These are phyloP conservation scores for Philaenus spumarius DNA, from an alignment of 1,140 invertebrate genomes.

Conservation along the genomic window DNA sequence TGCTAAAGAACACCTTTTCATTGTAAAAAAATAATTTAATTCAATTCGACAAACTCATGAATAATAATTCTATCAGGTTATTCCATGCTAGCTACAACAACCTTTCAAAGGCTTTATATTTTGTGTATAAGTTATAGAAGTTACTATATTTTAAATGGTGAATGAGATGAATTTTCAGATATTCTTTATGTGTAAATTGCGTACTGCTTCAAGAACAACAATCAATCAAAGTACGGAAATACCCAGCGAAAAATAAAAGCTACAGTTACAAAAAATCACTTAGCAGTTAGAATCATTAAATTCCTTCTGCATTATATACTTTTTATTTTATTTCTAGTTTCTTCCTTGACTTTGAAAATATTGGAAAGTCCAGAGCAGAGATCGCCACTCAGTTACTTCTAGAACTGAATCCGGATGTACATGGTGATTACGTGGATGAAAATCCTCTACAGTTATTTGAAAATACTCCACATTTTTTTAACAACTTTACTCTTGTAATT, in stretches of 20 bases:
- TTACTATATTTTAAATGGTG: not conserved
- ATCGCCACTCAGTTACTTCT: slow-evolving; percentile 72
- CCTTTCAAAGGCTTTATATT: not conserved
- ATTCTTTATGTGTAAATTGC: not conserved
- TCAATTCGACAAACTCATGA: too few species aligned
- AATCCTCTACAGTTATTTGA: slow-evolving; percentile 72
- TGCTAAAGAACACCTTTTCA: too few species aligned
- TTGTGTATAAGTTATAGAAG: not conserved
- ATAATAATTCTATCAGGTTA: too few species aligned
- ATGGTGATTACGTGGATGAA: slow-evolving; percentile 89
- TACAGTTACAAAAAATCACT: not conserved
- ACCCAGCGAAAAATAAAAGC: not conserved
- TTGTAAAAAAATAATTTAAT: too few species aligned
- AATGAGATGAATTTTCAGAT: too few species aligned
- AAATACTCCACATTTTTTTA: slow-evolving; percentile 84
- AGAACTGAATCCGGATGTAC: slow-evolving; percentile 90
- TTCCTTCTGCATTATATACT: too few species aligned
- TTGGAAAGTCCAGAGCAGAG: slow-evolving; percentile 78
- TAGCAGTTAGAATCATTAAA: slow-evolving; percentile 11
- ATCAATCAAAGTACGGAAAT: not conserved
- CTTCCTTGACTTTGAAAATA: slow-evolving; percentile 71
- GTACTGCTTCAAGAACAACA: not conserved
- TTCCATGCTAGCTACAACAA: too few species aligned
- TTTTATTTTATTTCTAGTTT: slow-evolving; percentile 54
- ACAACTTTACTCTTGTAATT: slow-evolving; percentile 81